A percentile compares a stretch with the other conserved stretches of the same genome.
Evolutionary conservation across 2,113 vertebrate genomes (phyloP).

Genomic region (Oxygymnocypris stewartii): DNA sequence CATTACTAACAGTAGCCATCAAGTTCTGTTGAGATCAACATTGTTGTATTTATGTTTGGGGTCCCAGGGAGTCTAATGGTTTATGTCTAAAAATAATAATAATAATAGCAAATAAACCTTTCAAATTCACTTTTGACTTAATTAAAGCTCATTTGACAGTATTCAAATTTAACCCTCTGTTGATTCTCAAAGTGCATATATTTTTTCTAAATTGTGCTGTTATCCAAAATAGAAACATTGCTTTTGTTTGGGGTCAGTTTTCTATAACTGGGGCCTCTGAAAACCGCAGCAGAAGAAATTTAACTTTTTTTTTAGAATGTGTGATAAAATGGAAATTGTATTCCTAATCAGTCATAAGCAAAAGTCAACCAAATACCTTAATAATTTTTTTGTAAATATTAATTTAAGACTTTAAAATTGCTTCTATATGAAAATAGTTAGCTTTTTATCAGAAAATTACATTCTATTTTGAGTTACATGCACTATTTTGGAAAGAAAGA

Average conservation of each 20-base stretch:
- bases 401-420: too few species aligned
- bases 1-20: too few species aligned
- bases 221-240: neutral
- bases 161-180: neutral
- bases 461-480: neutral
- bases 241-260: neutral
- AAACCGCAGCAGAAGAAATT: neutral
- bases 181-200: neutral
- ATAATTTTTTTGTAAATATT: too few species aligned
- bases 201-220: neutral
- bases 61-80: neutral
- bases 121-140: neutral
- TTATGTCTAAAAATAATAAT: too few species aligned
- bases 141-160: neutral
- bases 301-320: neutral
- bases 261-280: neutral
- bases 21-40: neutral
- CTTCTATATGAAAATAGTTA: too few species aligned
- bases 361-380: neutral
- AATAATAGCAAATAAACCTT: neutral
- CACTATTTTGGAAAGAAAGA: neutral
- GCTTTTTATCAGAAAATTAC: neutral
- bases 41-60: neutral
- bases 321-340: neutral
- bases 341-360: neutral